phyloP scores from a whole-genome alignment of 2,113 vertebrate genomes.

The Chascanopsetta lugubris region DNA sequence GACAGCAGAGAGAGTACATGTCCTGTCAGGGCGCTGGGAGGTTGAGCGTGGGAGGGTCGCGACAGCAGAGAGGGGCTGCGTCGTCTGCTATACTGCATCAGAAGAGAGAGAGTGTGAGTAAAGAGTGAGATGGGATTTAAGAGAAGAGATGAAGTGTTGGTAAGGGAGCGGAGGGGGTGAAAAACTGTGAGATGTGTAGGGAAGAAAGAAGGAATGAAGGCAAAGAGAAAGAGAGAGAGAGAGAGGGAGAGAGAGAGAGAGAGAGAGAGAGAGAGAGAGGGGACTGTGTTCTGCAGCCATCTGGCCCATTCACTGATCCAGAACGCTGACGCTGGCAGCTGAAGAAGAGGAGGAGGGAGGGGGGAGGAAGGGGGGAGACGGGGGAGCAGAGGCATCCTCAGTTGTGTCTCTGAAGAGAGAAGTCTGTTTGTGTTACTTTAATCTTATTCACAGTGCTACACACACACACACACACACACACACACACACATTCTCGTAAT shows the following conservation, averaged over 20 bases:
- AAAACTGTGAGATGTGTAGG: constrained; percentile 24
- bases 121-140: constrained; percentile 32
- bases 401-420: constrained; percentile 51
- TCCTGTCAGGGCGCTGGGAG: constrained; percentile 61
- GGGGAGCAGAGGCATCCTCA: constrained; percentile 40
- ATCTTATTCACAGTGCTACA: constrained; percentile 46
- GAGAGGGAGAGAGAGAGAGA: too few relatives aligned
- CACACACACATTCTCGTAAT: constrained; percentile 20
- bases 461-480: constrained; percentile 1
- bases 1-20: too few relatives aligned
- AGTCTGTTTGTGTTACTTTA: constrained; percentile 55
- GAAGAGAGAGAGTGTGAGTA: constrained; percentile 33
- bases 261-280: constrained; percentile 45
- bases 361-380: constrained; percentile 48
- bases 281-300: constrained; percentile 73
- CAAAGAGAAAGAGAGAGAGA: too few relatives aligned
- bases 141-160: constrained; percentile 25
- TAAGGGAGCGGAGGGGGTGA: background rate
- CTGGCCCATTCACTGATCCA: constrained; percentile 79
- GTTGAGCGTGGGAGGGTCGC: constrained; percentile 59
- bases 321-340: constrained; percentile 77
- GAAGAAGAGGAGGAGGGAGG: constrained; percentile 54
- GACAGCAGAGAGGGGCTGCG: constrained; percentile 63
- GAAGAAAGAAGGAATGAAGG: constrained; percentile 25
- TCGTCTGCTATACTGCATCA: constrained; percentile 33